Evolutionary conservation across 2,113 vertebrate genomes (phyloP).

Genomic region (Nicator chloris): DNA sequence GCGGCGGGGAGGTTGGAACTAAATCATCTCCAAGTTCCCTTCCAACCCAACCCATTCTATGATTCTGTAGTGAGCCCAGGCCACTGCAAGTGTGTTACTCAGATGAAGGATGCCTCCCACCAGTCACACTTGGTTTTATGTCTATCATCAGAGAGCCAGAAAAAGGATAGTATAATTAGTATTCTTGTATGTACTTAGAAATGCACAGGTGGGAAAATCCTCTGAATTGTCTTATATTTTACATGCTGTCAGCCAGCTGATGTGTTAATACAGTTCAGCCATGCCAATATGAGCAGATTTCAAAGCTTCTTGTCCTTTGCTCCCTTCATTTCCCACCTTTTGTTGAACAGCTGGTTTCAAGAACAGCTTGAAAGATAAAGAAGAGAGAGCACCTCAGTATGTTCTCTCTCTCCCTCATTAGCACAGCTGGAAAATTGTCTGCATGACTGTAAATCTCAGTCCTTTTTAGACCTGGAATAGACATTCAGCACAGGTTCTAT

Average conservation of each 20-base stretch:
- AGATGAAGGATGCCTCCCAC: not conserved
- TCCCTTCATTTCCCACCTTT: not conserved
- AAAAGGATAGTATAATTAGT: not conserved
- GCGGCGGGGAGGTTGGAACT: not conserved
- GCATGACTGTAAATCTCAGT: not conserved
- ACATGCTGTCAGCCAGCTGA: not conserved
- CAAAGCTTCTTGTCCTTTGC: not conserved
- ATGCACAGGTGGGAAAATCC: not conserved
- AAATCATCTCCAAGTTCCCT: not conserved
- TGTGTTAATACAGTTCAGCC: slow-evolving; percentile 2
- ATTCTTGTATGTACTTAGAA: not conserved
- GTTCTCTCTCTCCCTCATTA: not conserved
- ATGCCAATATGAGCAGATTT: slow-evolving; percentile 11
- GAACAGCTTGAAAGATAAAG: slow-evolving; percentile 7
- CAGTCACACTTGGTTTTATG: not conserved
- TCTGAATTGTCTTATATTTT: not conserved
- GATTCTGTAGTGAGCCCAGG: not conserved
- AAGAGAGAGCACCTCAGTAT: not conserved
- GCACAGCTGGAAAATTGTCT: not conserved
- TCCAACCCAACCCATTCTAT: not conserved
- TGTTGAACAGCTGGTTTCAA: slow-evolving; percentile 27
- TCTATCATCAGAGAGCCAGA: not conserved
- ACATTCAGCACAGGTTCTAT: not conserved
- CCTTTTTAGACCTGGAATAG: not conserved
- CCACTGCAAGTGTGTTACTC: not conserved